phyloP scores from a whole-genome alignment of 2,888 invertebrate species.

The Loripinus fragilis region DNA sequence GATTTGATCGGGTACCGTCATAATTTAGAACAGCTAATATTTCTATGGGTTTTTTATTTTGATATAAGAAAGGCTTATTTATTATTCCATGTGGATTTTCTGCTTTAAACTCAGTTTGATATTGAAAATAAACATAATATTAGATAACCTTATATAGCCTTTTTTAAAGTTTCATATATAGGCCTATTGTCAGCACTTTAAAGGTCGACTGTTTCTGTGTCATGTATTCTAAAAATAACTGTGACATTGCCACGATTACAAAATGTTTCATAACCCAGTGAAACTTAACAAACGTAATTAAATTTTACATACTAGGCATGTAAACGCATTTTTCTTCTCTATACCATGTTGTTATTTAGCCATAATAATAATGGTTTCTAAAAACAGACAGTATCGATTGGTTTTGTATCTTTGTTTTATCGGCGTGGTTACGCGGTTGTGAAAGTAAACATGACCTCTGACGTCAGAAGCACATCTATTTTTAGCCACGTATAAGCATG shows the following conservation, averaged over 20 bases:
- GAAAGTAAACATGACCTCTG: slow-evolving; percentile 30
- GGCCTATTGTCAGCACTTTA: no score
- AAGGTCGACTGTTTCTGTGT: neutral
- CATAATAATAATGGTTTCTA: neutral
- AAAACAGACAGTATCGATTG: slow-evolving; percentile 4
- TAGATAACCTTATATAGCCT: no score
- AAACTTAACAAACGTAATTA: neutral
- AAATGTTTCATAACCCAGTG: neutral
- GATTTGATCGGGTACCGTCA: neutral
- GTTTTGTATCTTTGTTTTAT: slow-evolving; percentile 6
- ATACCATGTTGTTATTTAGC: neutral
- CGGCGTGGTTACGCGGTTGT: slow-evolving; percentile 15
- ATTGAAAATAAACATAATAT: no score
- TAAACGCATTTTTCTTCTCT: no score
- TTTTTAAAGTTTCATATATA: no score
- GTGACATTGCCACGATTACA: neutral
- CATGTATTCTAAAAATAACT: neutral
- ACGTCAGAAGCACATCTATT: slow-evolving; percentile 36
- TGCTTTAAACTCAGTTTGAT: no score
- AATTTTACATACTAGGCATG: neutral
- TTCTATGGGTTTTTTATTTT: no score
- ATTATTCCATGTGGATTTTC: no score
- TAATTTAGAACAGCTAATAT: slow-evolving; percentile 5
- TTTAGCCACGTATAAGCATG: slow-evolving; percentile 19
- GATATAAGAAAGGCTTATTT: no score